Evolutionary conservation across 2,797 vertebrate species (phyloP).

Genomic region (Anguilla megastoma): DNA sequence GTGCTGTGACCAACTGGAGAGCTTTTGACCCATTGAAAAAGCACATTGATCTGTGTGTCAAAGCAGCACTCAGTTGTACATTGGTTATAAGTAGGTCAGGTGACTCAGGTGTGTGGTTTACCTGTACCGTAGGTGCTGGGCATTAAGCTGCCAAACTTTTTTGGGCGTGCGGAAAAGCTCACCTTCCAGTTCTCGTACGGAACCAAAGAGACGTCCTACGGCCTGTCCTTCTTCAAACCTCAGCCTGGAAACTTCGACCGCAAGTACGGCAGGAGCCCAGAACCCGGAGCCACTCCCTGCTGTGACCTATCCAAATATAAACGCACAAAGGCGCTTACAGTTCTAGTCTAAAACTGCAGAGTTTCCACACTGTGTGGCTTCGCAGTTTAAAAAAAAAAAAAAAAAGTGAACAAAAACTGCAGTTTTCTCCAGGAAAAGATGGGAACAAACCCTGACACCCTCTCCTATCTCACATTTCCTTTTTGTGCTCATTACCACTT

Average conservation of each 20-base stretch:
- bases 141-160: conserved; percentile 88
- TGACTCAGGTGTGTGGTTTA: conserved; percentile 1
- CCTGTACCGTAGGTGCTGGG: conserved; percentile 81
- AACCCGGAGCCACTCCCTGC: conserved; percentile 1
- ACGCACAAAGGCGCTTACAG: background rate
- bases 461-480: background rate
- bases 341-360: background rate
- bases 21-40: background rate
- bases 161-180: conserved; percentile 92
- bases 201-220: conserved; percentile 95
- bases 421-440: background rate
- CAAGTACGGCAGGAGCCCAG: conserved; percentile 76
- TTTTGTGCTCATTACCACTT: background rate
- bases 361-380: background rate
- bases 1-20: background rate
- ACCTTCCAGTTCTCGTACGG: conserved; percentile 99
- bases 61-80: background rate
- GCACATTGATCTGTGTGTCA: background rate
- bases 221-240: conserved; percentile 94
- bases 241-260: conserved; percentile 87
- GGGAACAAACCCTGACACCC: background rate
- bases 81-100: background rate
- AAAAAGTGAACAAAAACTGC: background rate
- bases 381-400: background rate
- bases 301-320: background rate